Conservation (phyloP, 2,113 vertebrate species). For the Phrynosoma blainvillii region DNA sequence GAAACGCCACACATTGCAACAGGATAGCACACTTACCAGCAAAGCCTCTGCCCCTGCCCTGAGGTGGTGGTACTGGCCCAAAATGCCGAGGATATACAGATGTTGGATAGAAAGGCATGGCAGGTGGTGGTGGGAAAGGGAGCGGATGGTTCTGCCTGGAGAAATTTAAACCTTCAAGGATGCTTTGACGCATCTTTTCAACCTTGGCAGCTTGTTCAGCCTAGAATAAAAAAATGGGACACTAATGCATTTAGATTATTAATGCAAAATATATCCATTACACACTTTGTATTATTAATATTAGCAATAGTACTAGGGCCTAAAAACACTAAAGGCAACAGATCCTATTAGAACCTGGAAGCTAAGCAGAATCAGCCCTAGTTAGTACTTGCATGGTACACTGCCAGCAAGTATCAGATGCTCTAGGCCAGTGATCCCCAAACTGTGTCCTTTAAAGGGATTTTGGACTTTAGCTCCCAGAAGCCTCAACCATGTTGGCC, state of each 20-base stretch:
- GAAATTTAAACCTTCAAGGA: conserved; percentile 94
- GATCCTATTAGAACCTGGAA: too few species aligned
- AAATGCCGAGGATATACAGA: conserved; percentile 87
- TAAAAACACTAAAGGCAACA: too few species aligned
- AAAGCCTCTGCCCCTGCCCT: conserved; percentile 86
- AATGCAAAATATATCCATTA: neutral
- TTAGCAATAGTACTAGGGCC: neutral
- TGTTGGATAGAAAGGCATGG: conserved; percentile 91
- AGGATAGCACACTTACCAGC: conserved; percentile 79
- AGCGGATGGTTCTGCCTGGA: conserved; percentile 87
- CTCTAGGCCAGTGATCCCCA: too few species aligned
- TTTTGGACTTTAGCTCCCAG: too few species aligned
- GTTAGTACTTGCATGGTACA: too few species aligned
- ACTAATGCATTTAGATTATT: neutral
- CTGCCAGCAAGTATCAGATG: too few species aligned
- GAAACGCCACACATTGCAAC: fast-evolving
- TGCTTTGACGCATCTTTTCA: conserved; percentile 96
- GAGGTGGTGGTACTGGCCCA: conserved; percentile 86
- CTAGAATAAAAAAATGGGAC: conserved; percentile 69
- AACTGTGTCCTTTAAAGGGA: too few species aligned
- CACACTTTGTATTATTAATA: neutral
- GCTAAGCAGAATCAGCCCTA: too few species aligned
- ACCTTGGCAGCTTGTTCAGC: conserved; percentile 91
- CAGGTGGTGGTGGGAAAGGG: conserved; percentile 86
- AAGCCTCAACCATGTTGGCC: too few species aligned